These are phyloP conservation scores for Zeus faber DNA, from an alignment of 2,113 vertebrate genomes.

Conservation along the genomic window DNA sequence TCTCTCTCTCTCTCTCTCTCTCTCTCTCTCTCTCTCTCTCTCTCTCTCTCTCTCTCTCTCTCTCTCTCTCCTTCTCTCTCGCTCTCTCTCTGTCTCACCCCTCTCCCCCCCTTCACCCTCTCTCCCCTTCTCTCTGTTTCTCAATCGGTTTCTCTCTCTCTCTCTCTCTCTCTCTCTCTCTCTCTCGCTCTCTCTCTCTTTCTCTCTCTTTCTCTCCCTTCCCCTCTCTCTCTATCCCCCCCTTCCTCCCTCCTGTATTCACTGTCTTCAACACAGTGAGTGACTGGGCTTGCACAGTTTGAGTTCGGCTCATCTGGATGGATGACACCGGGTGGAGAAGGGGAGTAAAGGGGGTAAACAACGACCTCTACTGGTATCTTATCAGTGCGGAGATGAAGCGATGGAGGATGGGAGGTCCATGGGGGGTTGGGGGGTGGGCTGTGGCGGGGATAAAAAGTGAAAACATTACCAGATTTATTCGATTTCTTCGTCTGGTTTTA, in stretches of 20 bases:
- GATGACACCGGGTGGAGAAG: constrained; percentile 59
- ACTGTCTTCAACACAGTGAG: constrained; percentile 59
- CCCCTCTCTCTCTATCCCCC: constrained; percentile 19
- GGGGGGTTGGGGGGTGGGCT: no score
- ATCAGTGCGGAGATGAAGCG: constrained; percentile 24
- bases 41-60: constrained; percentile 32
- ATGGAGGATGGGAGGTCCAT: no score
- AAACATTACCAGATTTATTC: no score
- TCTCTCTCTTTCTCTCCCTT: constrained; percentile 17
- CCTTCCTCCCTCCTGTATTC: not conserved
- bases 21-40: constrained; percentile 6
- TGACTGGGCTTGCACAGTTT: constrained; percentile 70
- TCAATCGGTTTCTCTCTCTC: constrained; percentile 25
- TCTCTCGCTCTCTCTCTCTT: constrained; percentile 4
- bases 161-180: constrained; percentile 45
- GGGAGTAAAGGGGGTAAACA: constrained; percentile 68
- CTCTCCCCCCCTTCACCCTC: constrained; percentile 15
- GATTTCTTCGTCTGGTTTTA: no score
- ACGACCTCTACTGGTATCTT: constrained; percentile 82
- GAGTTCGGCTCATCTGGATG: constrained; percentile 72
- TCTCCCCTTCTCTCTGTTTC: not conserved
- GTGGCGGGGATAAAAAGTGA: no score
- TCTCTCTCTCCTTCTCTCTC: constrained; percentile 50
- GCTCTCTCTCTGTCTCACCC: constrained; percentile 46
- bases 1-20: constrained; percentile 32